Percentiles rank a stretch among this genome's conserved stretches.
These are phyloP conservation scores for Emydoidea blandingii DNA, from an alignment of 2,797 vertebrate species.

Conservation along the genomic window DNA sequence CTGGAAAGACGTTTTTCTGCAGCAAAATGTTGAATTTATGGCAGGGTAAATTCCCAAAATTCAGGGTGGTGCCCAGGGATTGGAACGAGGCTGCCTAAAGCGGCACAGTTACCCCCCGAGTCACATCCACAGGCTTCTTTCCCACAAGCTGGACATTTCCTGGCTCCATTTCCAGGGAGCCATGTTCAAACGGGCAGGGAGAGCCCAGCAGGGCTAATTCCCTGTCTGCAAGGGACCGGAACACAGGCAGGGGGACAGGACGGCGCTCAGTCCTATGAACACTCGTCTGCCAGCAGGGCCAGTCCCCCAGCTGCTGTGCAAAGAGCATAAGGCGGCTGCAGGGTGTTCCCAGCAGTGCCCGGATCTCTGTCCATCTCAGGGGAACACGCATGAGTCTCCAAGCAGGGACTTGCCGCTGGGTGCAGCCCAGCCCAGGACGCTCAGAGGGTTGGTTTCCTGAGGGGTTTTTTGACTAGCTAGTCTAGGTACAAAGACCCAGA, in stretches of 20 bases:
- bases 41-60: background rate
- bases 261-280: no score
- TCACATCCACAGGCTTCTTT: background rate
- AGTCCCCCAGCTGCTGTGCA: background rate
- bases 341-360: no score
- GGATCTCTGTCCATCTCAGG: background rate
- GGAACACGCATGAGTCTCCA: background rate
- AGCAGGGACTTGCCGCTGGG: background rate
- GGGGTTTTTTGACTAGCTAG: background rate
- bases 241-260: no score
- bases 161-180: background rate
- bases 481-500: background rate
- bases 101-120: accelerated
- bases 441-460: background rate
- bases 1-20: background rate
- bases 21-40: background rate
- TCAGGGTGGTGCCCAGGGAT: background rate
- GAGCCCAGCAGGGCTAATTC: background rate
- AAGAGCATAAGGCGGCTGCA: background rate
- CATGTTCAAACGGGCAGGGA: background rate
- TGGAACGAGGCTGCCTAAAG: background rate
- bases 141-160: background rate
- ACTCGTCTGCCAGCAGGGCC: background rate
- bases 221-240: background rate
- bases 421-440: accelerated